Base-by-base conservation (phyloP, 2,888 invertebrate genomes). In the Nomada fabriciana region DNA sequence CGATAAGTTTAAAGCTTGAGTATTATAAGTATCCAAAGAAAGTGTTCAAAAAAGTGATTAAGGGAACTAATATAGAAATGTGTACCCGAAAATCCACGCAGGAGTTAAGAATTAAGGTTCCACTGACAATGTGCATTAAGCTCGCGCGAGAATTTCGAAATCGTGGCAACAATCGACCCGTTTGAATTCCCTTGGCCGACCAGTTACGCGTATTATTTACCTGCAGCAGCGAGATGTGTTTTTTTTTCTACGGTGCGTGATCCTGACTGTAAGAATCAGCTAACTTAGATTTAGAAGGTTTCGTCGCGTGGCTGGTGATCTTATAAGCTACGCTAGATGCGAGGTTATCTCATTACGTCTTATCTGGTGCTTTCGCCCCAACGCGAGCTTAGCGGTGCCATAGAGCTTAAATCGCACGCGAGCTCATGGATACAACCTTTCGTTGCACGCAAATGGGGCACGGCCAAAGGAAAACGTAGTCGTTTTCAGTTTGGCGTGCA, bases 241-340 rank as follows among this genome's bases (percentile, higher is more conserved):
- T 68, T 83, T 23, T 71, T 81, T 23, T 59, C 60, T 25, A 61
- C 47, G 65, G 50, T 84, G 73, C 85, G 85, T 85, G 87, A 81
- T 85, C 76, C 61, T 50, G 78, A 69, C 78, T 70, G 78, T 67
- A 84, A 83, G 89, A 88, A 84, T 87, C 82, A 78, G 83, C 80
- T 87, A 84, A 86, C 80, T 83, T 81, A 88, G 93, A 93, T 94
- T 94, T 93, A 91, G 92, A 93, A 89, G 94, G 94, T 94, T 94
- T 94, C 94, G 93, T 94, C 93, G 94, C 94, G 93, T 94, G 94
- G 93, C 91, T 88, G 90, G 91, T 94, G 93, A 94, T 94, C 94
- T 93, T 93, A 93, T 93, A 94, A 93, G 92, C 93, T 88, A 84
- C 88, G 76, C 83, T 76, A 86, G 74, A 79, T 80, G 79, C 88